Evolutionary conservation across 2,113 vertebrate species (phyloP).

Genomic region (Ahaetulla prasina): DNA sequence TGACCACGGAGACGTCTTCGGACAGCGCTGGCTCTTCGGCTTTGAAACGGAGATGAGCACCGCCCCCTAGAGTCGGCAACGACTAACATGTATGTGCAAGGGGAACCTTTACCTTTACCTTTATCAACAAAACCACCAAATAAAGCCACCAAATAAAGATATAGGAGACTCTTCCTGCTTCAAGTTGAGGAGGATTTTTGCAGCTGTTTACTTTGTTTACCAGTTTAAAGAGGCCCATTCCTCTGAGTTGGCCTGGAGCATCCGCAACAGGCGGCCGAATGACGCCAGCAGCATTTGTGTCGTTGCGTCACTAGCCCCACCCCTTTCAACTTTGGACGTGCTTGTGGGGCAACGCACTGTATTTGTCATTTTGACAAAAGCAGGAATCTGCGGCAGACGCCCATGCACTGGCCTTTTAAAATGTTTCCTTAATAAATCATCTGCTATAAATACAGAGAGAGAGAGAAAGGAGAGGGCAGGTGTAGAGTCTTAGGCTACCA

Average conservation of each 20-base stretch:
- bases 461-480: fast-evolving
- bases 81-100: too few species aligned
- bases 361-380: not conserved
- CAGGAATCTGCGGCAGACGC: not conserved
- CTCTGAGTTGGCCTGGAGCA: not conserved
- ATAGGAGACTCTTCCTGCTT: not conserved
- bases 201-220: not conserved
- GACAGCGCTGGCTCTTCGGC: too few species aligned
- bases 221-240: not conserved
- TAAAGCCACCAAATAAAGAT: not conserved
- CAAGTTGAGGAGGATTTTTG: not conserved
- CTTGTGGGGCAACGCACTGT: not conserved
- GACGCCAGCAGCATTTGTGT: not conserved
- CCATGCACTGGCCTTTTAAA: not conserved
- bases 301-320: not conserved
- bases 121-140: too few species aligned
- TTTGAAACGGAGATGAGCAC: too few species aligned
- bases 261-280: not conserved
- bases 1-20: too few species aligned
- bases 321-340: not conserved
- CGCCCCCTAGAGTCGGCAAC: too few species aligned
- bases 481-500: not conserved
- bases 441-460: not conserved
- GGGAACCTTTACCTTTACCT: too few species aligned
- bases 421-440: not conserved